These are phyloP conservation scores for Pyrrhia umbra DNA, from an alignment of 2,888 invertebrate genomes.

Conservation along the genomic window DNA sequence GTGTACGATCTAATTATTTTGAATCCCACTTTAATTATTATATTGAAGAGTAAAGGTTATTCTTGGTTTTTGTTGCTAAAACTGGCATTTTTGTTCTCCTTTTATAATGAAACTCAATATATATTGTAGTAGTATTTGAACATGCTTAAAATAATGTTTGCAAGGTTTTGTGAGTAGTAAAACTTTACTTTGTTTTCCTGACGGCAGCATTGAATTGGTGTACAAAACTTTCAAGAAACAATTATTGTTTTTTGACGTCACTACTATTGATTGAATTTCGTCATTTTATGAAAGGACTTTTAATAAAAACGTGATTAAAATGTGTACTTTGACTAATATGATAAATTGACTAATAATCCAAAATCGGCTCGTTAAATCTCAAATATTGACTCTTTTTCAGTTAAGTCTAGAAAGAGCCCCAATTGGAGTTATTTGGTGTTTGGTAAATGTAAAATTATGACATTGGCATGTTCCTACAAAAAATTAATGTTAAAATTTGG, in stretches of 20 bases:
- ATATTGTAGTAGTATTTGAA: slow-evolving; percentile 30
- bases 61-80: slow-evolving; percentile 66
- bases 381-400: slow-evolving; percentile 37
- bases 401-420: slow-evolving; percentile 32
- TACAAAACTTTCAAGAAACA: slow-evolving; percentile 23
- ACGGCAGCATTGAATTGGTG: slow-evolving; percentile 21
- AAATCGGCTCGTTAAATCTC: slow-evolving; percentile 44
- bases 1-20: slow-evolving; percentile 69
- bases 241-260: slow-evolving; percentile 20
- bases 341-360: slow-evolving; percentile 41
- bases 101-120: slow-evolving; percentile 36
- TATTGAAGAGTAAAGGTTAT: slow-evolving; percentile 56
- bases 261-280: slow-evolving; percentile 44
- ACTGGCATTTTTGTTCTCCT: slow-evolving; percentile 64
- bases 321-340: slow-evolving; percentile 39
- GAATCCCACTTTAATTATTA: slow-evolving; percentile 65
- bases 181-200: slow-evolving; percentile 21
- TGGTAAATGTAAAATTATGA: slow-evolving; percentile 64
- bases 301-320: slow-evolving; percentile 30
- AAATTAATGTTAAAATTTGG: slow-evolving; percentile 66
- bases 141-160: slow-evolving; percentile 26
- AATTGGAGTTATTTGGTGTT: slow-evolving; percentile 52
- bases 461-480: slow-evolving; percentile 80
- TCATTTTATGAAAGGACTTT: slow-evolving; percentile 16
- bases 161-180: slow-evolving; percentile 29